Conservation (phyloP, 1,140 invertebrate genomes). For the Drosophila kanapiae region DNA sequence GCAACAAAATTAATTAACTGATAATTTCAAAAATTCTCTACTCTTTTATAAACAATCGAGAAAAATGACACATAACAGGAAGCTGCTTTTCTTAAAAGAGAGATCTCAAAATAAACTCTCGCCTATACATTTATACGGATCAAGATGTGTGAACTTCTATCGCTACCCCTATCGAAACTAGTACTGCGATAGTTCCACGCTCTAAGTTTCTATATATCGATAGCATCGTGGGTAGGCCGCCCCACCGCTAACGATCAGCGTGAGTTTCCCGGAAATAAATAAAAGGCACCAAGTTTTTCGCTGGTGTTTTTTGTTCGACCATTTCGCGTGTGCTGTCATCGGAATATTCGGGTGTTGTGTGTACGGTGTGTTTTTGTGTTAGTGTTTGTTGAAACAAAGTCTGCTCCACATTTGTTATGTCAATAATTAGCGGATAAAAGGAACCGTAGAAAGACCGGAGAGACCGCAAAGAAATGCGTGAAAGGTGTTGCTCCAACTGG, state of each 20-base stretch:
- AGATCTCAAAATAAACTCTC: too few relatives aligned
- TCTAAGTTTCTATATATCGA: background rate
- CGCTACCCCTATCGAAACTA: background rate
- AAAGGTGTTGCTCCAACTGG: constrained; percentile 29
- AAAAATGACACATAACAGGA: too few relatives aligned
- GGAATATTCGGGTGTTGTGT: constrained; percentile 17
- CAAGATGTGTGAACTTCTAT: background rate
- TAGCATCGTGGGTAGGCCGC: background rate
- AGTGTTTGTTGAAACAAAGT: constrained; percentile 8
- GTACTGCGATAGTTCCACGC: background rate
- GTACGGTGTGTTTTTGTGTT: background rate
- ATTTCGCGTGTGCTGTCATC: constrained; percentile 68
- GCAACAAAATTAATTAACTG: too few relatives aligned
- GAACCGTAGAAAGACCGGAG: constrained; percentile 27
- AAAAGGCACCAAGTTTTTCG: constrained; percentile 17
- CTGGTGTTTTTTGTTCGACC: constrained; percentile 46
- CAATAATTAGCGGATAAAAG: constrained; percentile 76
- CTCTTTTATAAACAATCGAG: too few relatives aligned
- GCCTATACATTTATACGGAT: too few relatives aligned
- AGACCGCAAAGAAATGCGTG: constrained; percentile 55
- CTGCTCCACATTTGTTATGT: constrained; percentile 73
- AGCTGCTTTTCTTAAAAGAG: too few relatives aligned
- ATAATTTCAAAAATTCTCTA: too few relatives aligned
- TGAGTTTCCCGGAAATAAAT: constrained; percentile 1
- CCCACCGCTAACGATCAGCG: constrained; percentile 1